Evolutionary conservation across 2,888 invertebrate species (phyloP), one percentile per base, ranked within the genome.

Genomic region (Patella depressa): DNA sequence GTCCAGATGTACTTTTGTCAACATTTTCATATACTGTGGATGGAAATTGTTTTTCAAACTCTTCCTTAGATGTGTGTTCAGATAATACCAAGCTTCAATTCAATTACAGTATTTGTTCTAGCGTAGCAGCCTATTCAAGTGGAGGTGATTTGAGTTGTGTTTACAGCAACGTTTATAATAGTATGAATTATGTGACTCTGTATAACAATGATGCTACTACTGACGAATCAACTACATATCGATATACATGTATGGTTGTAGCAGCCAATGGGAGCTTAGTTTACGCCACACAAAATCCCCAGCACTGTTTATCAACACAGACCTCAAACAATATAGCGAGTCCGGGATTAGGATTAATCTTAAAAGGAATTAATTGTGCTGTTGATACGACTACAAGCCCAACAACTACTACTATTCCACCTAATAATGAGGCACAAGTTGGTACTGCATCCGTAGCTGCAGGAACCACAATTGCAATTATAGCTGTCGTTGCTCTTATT

Each of bases 81-180:
- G 14, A 65, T 65, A 24, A 65, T 12, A 11, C 19, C 19, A 65
- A 65, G 24, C 12, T 65, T 15, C 14, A 19, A 19, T 65, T 65
- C 24, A 4, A 65, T n/a, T 19, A 12, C 19, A 65, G 19, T 24
- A 24, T 24, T 24, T 65, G 65, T 65, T 19, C 65, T 19, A 65
- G 12, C 12, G 12, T 11, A 19, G 65, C 19, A 19, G 65, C 65
- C 17, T 65, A 65, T 65, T 65, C 65, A 3, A 65, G 19, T 65
- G 65, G 65, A 0, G 65, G 65, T 65, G 19, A 19, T 65, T 65
- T 65, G 65, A 65, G 65, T 65, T 65, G 65, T 65, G 65, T 65
- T 19, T 65, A 65, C 65, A 19, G n/a, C 7, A 19, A 19, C 12
- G 65, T 65, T 5, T n/a, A 65, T 19, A 65, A 65, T 65, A 19